Evolutionary conservation across 2,113 vertebrate species (phyloP).

Genomic region (Tonatia bakeri): DNA sequence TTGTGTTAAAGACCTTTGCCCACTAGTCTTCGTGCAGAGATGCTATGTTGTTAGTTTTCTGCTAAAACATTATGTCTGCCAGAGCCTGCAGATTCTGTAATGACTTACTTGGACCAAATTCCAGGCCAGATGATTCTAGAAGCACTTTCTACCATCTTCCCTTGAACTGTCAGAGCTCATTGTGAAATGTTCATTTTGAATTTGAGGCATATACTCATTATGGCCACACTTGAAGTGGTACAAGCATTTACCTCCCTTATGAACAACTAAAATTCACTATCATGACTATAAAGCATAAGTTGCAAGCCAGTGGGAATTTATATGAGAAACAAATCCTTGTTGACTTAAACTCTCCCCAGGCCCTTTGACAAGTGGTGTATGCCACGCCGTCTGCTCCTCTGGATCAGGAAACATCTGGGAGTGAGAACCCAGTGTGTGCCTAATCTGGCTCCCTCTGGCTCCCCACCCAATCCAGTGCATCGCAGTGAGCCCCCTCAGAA

Average conservation of each 20-base stretch:
- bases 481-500: conserved; percentile 60
- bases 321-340: background rate
- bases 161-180: background rate
- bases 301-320: background rate
- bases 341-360: background rate
- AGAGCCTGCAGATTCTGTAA: background rate
- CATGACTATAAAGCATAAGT: background rate
- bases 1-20: background rate
- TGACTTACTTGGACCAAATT: background rate
- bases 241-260: background rate
- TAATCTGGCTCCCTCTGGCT: background rate
- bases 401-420: background rate
- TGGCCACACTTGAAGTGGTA: background rate
- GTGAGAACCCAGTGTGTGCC: background rate
- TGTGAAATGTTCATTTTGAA: background rate
- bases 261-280: background rate
- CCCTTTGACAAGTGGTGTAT: background rate
- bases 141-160: background rate
- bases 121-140: background rate
- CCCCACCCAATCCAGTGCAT: conserved; percentile 5
- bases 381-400: background rate
- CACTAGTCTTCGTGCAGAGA: background rate
- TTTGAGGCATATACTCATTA: background rate
- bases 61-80: background rate
- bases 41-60: background rate